phyloP scores from a whole-genome alignment of 2,113 vertebrate genomes.

The Piliocolobus tephrosceles region DNA sequence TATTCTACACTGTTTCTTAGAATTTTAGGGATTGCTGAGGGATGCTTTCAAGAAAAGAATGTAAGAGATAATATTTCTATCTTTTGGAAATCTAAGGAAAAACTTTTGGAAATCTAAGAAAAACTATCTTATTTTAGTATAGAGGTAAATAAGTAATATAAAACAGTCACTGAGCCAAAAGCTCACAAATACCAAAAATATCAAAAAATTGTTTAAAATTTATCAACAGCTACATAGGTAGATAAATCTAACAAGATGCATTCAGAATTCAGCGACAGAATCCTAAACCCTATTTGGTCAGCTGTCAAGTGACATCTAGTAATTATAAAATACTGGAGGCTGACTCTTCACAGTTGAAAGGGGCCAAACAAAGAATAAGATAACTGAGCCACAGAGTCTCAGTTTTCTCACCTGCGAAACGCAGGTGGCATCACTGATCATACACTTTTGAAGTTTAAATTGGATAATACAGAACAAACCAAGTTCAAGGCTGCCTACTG shows the following conservation, averaged over 20 bases:
- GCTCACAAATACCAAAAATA: slow-evolving; percentile 36
- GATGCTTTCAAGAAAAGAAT: no score
- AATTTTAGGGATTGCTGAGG: no score
- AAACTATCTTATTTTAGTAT: slow-evolving; percentile 19
- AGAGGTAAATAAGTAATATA: slow-evolving; percentile 38
- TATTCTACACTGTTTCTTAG: background rate
- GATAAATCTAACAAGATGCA: slow-evolving; percentile 44
- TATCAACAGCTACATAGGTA: slow-evolving; percentile 18
- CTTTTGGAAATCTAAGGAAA: no score
- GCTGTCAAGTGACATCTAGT: background rate
- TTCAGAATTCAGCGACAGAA: slow-evolving; percentile 43
- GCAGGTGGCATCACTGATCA: background rate
- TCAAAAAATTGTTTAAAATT: slow-evolving; percentile 12
- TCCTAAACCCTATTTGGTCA: slow-evolving; percentile 37
- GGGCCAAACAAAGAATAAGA: slow-evolving; percentile 5
- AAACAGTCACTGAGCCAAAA: slow-evolving; percentile 24
- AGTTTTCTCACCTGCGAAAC: slow-evolving; percentile 48
- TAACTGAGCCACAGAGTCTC: background rate
- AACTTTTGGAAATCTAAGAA: slow-evolving; percentile 3
- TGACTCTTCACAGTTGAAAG: background rate
- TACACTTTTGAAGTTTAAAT: slow-evolving; percentile 19
- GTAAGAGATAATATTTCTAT: no score
- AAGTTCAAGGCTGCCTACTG: background rate
- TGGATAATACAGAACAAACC: background rate
- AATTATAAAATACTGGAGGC: slow-evolving; percentile 3